Conservation (phyloP, 2,888 invertebrate species). For the Sinohyriopsis cumingii region DNA sequence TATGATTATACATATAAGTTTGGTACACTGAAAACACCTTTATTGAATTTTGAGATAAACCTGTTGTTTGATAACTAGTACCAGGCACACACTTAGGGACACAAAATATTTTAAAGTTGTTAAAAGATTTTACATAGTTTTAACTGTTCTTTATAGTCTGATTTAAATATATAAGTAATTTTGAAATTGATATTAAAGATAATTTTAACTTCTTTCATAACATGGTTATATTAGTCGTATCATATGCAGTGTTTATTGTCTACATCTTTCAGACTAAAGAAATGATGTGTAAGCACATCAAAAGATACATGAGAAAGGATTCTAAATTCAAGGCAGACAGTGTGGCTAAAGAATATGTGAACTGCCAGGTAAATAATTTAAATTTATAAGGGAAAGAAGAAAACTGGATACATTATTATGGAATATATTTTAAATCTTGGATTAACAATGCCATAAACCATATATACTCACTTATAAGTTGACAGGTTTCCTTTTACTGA, state of each 20-base stretch:
- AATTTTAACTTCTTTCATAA: neutral
- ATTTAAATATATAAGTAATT: neutral
- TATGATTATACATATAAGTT: no score
- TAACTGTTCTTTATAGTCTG: neutral
- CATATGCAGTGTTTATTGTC: neutral
- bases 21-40: no score
- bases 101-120: no score
- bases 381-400: no score
- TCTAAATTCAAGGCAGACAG: conserved; percentile 55
- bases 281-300: conserved; percentile 49
- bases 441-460: no score
- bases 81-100: no score
- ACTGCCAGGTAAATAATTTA: conserved; percentile 45
- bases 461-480: no score
- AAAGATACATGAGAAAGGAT: conserved; percentile 50
- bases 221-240: neutral
- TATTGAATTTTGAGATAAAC: no score
- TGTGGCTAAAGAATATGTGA: conserved; percentile 59
- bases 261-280: conserved; percentile 44
- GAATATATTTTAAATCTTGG: no score
- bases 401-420: neutral
- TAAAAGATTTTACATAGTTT: neutral
- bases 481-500: no score
- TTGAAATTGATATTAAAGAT: neutral
- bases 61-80: no score